Evolutionary conservation across 2,797 vertebrate species (phyloP).

Genomic region (Alexandromys oeconomus): DNA sequence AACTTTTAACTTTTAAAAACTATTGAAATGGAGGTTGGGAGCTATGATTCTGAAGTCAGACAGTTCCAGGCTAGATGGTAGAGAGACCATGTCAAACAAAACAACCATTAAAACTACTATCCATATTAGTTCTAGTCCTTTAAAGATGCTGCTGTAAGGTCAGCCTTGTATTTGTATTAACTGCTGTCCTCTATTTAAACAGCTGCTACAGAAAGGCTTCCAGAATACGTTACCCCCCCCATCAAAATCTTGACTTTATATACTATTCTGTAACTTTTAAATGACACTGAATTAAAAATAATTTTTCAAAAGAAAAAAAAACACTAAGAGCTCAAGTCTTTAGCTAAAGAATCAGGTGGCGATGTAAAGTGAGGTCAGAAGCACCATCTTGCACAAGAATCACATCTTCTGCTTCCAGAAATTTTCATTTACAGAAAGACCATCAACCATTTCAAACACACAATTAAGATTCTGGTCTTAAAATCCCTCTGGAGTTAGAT

Average conservation of each 20-base stretch:
- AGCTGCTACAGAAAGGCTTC: slow-evolving; percentile 25
- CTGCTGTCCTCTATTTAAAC: background rate
- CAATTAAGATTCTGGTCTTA: slow-evolving; percentile 70
- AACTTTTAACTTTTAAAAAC: background rate
- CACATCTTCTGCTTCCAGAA: slow-evolving; percentile 28
- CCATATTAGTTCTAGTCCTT: background rate
- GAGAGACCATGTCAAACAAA: background rate
- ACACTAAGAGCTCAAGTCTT: background rate
- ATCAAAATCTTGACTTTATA: background rate
- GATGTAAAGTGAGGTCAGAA: slow-evolving; percentile 36
- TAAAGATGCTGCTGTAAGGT: background rate
- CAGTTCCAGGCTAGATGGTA: background rate
- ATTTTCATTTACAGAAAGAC: slow-evolving; percentile 61
- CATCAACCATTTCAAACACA: slow-evolving; percentile 42
- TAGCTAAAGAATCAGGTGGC: slow-evolving; percentile 23
- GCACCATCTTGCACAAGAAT: background rate
- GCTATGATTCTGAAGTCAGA: background rate
- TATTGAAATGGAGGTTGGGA: background rate
- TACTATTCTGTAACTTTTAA: slow-evolving; percentile 40
- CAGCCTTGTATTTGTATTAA: slow-evolving; percentile 1
- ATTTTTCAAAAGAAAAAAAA: background rate
- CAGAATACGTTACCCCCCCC: background rate
- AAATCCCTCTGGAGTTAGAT: slow-evolving; percentile 67
- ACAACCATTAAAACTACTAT: background rate
- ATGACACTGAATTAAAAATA: slow-evolving; percentile 12